Evolutionary conservation across 2,113 vertebrate species (phyloP), one percentile per base, ranked within the genome.

Genomic region (Sylvietta virens): DNA sequence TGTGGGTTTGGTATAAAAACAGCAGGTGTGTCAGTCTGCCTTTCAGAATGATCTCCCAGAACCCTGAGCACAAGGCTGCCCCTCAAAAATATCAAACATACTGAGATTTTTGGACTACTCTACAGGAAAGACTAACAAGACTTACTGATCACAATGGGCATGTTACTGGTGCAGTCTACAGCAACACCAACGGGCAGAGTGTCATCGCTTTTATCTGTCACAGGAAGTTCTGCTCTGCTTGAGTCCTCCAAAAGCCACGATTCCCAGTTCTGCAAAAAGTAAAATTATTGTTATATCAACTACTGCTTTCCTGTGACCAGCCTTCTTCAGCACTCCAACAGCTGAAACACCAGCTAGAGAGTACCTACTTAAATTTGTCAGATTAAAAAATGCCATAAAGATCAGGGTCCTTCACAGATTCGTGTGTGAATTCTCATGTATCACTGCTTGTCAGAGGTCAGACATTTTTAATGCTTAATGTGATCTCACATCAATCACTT

Each of bases 191-290:
- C 95, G 0, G 99, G 99, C 84, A 99, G 95, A 14, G 99, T 99
- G 95, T 99, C 99, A 12, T 99, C 99, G 0, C 88, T 99, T 79
- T 97, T 98, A 35, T 99, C 98, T 0, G 99, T 99, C 90, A 99
- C 98, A 1, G 99, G 99, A 72, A 99, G 98, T 74, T 99, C 99
- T 18, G 99, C 99, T 90, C 99, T 98, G 90, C 99, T 98, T 1
- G 98, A 98, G 67, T 99, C 99, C 94, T 99, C 99, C 62, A 99
- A 97, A 26, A 98, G 57, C 99, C 99, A 99, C 1, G 98, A 97
- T 54, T 99, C 99, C 99, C 99, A 99, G 91, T 97, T 98, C 96
- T 96, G 99, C 98, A 94, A 57, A 80, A 72, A 77, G 51, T 17
- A 44, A 93, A 37, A 79, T 80, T 39, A 57, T 17, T 67, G 37